Conservation (phyloP, 2,888 invertebrate species). For the Hirtodrosophila trivittata region DNA sequence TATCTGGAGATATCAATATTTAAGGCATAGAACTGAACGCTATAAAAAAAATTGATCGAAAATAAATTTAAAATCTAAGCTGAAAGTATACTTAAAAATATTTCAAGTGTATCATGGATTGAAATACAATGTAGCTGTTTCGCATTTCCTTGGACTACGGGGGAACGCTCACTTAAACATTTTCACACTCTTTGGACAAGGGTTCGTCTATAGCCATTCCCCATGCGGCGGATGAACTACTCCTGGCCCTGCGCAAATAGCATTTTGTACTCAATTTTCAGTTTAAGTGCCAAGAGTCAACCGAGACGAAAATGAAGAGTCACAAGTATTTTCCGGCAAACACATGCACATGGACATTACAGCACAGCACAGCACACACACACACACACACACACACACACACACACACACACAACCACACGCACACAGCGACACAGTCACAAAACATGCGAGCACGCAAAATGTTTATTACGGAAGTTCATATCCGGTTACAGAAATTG, state of each 20-base stretch:
- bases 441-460: slow-evolving; percentile 85
- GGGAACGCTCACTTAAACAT: slow-evolving; percentile 8
- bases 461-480: slow-evolving; percentile 94
- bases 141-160: slow-evolving; percentile 8
- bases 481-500: slow-evolving; percentile 88
- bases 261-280: slow-evolving; percentile 45
- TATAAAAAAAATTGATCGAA: no score
- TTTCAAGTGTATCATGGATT: background rate
- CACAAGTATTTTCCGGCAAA: slow-evolving; percentile 77
- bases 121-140: slow-evolving; percentile 1
- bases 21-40: no score
- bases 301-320: slow-evolving; percentile 71
- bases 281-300: slow-evolving; percentile 36
- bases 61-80: background rate
- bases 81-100: slow-evolving; percentile 7
- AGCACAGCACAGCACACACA: slow-evolving; percentile 4
- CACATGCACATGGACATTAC: slow-evolving; percentile 8
- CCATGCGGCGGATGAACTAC: background rate
- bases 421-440: slow-evolving; percentile 10
- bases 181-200: slow-evolving; percentile 26
- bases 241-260: slow-evolving; percentile 19
- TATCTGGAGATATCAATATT: no score
- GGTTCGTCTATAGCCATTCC: background rate
- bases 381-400: slow-evolving; percentile 11
- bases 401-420: slow-evolving; percentile 10